Evolutionary conservation across 2,797 vertebrate species (phyloP).

Genomic region (Rhodeus uyekii): DNA sequence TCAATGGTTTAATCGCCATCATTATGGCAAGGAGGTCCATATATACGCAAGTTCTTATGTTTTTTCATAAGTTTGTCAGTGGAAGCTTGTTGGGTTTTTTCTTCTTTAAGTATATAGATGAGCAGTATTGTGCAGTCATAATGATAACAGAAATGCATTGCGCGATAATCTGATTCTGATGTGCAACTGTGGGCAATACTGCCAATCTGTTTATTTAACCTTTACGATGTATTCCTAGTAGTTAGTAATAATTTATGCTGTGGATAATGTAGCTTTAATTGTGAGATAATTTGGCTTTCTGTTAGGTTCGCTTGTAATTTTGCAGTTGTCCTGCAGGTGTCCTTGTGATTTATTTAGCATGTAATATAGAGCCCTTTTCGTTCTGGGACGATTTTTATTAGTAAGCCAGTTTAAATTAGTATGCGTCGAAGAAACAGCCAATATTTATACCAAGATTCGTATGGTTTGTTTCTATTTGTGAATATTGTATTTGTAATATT

Average conservation of each 20-base stretch:
- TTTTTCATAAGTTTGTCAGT: neutral
- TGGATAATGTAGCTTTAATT: neutral
- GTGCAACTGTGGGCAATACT: neutral
- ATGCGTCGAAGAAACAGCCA: too few species aligned
- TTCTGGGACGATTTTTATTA: neutral
- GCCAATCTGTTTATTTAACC: neutral
- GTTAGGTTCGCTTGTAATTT: neutral
- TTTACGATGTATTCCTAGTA: neutral
- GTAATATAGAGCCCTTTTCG: neutral
- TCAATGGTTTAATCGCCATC: neutral
- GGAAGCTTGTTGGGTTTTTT: too few species aligned
- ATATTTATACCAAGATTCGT: neutral
- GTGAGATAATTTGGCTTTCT: neutral
- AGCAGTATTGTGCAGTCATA: neutral
- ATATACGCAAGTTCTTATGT: neutral
- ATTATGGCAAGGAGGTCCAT: neutral
- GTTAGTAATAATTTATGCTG: neutral
- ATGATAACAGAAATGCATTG: neutral
- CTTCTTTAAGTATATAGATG: too few species aligned
- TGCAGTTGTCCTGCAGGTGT: neutral
- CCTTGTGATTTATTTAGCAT: neutral
- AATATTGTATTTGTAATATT: constrained; percentile 7
- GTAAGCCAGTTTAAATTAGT: too few species aligned
- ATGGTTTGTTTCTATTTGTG: neutral
- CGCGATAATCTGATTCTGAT: neutral